Conservation (phyloP, 2,113 vertebrate genomes). For the Hemiprocne comata region DNA sequence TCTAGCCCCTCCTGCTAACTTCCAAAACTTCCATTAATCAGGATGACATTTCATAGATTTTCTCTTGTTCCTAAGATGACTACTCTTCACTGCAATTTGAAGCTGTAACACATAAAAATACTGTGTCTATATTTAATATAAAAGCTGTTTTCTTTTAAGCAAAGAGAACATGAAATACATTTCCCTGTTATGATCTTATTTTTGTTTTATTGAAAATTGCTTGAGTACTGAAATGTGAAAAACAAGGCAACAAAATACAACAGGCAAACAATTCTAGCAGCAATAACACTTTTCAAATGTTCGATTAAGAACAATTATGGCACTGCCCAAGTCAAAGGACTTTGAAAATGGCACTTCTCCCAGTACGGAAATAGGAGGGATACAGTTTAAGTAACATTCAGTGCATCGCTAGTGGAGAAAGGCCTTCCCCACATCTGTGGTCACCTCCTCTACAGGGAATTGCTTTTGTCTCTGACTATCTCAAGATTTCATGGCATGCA, state of each 20-base stretch:
- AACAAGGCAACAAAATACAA: background rate
- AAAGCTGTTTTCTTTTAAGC: slow-evolving; percentile 6
- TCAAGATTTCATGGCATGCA: background rate
- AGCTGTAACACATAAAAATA: background rate
- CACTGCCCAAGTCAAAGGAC: background rate
- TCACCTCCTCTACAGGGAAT: background rate
- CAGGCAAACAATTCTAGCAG: background rate
- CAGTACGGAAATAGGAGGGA: background rate
- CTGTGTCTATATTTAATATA: background rate
- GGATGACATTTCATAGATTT: background rate
- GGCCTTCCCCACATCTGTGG: background rate
- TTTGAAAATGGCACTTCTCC: background rate
- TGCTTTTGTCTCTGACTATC: background rate
- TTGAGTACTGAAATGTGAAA: background rate
- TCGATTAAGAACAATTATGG: background rate
- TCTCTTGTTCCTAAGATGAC: background rate
- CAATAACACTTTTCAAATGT: background rate
- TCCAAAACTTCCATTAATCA: background rate
- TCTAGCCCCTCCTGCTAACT: background rate
- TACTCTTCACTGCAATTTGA: background rate
- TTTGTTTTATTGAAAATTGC: background rate
- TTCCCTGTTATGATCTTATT: background rate
- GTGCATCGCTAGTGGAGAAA: background rate
- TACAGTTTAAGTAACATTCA: background rate
- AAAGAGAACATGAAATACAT: background rate